Conservation (phyloP, 2,888 invertebrate genomes). For the Melanotus villosus region DNA sequence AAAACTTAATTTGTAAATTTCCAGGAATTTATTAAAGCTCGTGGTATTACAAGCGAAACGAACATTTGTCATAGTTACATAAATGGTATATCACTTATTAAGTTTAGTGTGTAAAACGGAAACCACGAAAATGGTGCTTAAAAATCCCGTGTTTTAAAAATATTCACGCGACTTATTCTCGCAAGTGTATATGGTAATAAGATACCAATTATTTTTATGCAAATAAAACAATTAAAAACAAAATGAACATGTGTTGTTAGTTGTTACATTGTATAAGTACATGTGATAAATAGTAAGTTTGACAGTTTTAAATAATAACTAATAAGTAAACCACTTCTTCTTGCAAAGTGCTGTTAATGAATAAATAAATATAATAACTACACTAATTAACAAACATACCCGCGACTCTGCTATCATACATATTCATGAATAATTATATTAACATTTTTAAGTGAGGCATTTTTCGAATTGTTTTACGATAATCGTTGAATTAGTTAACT, state of each 20-base stretch:
- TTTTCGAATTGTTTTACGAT: conserved; percentile 2
- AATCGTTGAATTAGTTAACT: neutral
- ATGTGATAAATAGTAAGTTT: conserved; percentile 39
- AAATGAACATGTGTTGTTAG: conserved; percentile 51
- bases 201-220: conserved; percentile 53
- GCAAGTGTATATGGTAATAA: conserved; percentile 33
- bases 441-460: conserved; percentile 17
- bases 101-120: conserved; percentile 31
- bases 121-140: conserved; percentile 20
- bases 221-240: conserved; percentile 51
- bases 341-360: conserved; percentile 20
- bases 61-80: neutral
- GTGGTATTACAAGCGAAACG: neutral
- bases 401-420: conserved; percentile 4
- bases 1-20: too few species aligned
- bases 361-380: conserved; percentile 24
- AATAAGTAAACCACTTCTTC: conserved; percentile 24
- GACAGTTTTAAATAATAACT: conserved; percentile 39
- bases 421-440: conserved; percentile 15
- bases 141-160: conserved; percentile 8
- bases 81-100: conserved; percentile 3
- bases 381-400: conserved; percentile 21
- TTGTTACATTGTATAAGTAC: conserved; percentile 33
- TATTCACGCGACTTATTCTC: conserved; percentile 27
- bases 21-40: too few species aligned